Evolutionary conservation across 2,888 invertebrate genomes (phyloP).

Genomic region (Agrilus cyanescens): DNA sequence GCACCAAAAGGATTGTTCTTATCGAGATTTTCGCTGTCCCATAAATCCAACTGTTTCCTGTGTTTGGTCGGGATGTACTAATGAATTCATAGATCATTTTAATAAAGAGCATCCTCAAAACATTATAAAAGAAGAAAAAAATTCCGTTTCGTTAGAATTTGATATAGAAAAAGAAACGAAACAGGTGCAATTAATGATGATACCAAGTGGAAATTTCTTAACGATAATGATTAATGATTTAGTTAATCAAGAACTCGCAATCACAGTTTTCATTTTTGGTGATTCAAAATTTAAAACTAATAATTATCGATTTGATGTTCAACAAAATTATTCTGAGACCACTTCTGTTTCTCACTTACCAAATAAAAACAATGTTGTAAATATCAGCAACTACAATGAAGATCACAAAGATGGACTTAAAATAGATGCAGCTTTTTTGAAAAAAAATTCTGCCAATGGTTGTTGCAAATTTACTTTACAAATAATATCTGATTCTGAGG

Average conservation of each 20-base stretch:
- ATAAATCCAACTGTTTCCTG: conserved; percentile 17
- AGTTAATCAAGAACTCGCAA: too few species aligned
- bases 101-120: conserved; percentile 22
- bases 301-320: too few species aligned
- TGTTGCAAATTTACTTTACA: conserved; percentile 9
- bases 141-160: conserved; percentile 22
- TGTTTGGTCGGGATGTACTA: conserved; percentile 20
- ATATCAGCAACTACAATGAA: conserved; percentile 5
- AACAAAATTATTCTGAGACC: too few species aligned
- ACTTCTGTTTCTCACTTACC: too few species aligned
- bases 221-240: conserved; percentile 20
- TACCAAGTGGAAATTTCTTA: conserved; percentile 21
- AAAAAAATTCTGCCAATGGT: conserved; percentile 15
- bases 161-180: conserved; percentile 18
- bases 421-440: conserved; percentile 23
- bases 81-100: conserved; percentile 23
- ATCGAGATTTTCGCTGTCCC: conserved; percentile 19
- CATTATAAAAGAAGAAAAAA: conserved; percentile 21
- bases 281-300: too few species aligned
- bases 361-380: too few species aligned
- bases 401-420: conserved; percentile 9
- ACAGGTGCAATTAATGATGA: conserved; percentile 22
- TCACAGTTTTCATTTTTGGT: too few species aligned
- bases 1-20: conserved; percentile 21
- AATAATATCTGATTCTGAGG: conserved; percentile 8